Conservation (phyloP, 2,888 invertebrate genomes). For the Cancer borealis region DNA sequence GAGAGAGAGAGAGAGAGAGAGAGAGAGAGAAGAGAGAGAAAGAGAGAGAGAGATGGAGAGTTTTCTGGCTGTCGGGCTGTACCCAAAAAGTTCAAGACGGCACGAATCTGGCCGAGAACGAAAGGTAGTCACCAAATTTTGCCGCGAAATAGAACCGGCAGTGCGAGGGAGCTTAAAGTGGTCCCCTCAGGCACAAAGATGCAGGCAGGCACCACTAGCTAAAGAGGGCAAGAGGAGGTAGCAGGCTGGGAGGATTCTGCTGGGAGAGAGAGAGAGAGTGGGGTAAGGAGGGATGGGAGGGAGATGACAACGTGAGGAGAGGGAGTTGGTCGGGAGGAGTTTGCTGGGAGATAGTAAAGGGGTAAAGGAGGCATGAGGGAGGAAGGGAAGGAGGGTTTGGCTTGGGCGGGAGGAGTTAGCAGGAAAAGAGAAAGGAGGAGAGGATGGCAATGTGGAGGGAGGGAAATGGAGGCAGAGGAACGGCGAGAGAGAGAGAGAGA, state of each 20-base stretch:
- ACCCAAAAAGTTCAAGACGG: neutral
- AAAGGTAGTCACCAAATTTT: constrained; percentile 44
- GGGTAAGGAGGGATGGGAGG: neutral
- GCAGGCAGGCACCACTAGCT: constrained; percentile 37
- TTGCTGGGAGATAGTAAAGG: too few relatives aligned
- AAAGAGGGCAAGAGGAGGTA: neutral
- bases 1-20: neutral
- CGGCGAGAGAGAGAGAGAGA: neutral
- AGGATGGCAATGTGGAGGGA: neutral
- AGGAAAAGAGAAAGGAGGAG: neutral
- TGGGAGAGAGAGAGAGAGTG: neutral
- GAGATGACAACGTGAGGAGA: neutral
- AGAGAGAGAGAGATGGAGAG: constrained; percentile 23
- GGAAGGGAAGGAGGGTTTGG: too few relatives aligned
- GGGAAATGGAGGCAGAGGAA: neutral
- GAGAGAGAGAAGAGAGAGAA: constrained; percentile 13
- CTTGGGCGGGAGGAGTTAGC: too few relatives aligned
- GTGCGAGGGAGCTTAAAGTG: constrained; percentile 26
- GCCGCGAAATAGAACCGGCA: constrained; percentile 46
- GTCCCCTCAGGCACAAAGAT: constrained; percentile 35
- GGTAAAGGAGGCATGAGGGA: too few relatives aligned
- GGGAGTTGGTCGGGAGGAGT: neutral
- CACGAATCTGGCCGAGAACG: neutral
- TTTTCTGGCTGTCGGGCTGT: neutral
- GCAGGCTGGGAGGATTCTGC: neutral